Base-by-base conservation (phyloP, 2,113 vertebrate genomes). In the Mus spicilegus region DNA sequence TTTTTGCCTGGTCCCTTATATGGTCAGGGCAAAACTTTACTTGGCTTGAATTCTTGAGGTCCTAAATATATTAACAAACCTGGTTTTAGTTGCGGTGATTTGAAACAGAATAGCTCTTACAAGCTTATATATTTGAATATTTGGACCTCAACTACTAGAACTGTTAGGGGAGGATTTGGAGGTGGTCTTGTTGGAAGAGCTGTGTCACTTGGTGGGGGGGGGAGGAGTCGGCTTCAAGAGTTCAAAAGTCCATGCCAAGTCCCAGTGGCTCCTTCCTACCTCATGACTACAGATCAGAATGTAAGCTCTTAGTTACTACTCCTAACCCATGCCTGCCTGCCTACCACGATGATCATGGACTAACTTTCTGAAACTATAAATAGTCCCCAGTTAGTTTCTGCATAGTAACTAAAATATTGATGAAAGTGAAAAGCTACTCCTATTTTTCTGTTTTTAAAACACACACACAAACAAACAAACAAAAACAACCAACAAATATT, bases 391-490 rank as follows among this genome's bases (percentile, higher is more conserved):
- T 82, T 82, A 61, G 22, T 39, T 61, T 82, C 78, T 58, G 22
- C 56, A 24, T 36, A 39, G 36, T 42, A 39, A 61, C 56, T 61
- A 19, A 65, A 30, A 33, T 2, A 54, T 92, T 82, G 51, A 33
- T 89, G n/a, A 92, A 78, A 95, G 11, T 95, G 46, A 95, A 80
- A 56, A 86, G 72, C 3, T 65, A 36, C 30, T 96, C 33, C 49
- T 28, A 77, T 77, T 82, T 96, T 39, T 86, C 58, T 95, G 24
- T 12, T 72, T 13, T 65, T 95, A 36, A 82, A 30, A 42, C 61
- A 63, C 78, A 70, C 65, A 69, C 24, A 67, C 28, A 30, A 69
- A 72, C 69, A 70, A 70, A 58, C 20, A 54, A 24, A n/a, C n/a
- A n/a, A 81, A 24, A 26, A 80, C 19, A 67, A 22, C 89, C 42